phyloP scores from a whole-genome alignment of 30 jellyfish, hydroid and myxozoan species.

The Chrysaora quinquecirrha region DNA sequence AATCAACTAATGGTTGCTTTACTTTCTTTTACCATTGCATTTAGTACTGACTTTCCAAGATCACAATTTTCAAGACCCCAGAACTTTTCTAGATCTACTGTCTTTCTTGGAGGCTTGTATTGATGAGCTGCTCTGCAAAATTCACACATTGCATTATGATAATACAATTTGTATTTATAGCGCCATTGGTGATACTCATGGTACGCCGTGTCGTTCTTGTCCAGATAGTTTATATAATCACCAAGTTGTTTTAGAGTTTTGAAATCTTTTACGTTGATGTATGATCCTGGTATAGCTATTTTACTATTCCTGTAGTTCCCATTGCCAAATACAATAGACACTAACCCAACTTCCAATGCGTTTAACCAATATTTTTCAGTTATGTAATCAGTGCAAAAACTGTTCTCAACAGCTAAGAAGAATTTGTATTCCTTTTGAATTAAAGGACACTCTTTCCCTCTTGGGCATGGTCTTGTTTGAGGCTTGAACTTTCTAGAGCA shows the following conservation, averaged over 20 bases:
- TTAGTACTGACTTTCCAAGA: not conserved
- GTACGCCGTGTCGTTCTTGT: conserved; percentile 75
- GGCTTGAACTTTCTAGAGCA: conserved; percentile 65
- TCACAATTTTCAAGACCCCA: conserved; percentile 68
- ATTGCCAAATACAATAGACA: conserved; percentile 83
- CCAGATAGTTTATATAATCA: no score
- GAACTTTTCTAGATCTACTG: conserved; percentile 53
- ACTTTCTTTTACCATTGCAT: not conserved
- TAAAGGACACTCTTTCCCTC: conserved; percentile 50
- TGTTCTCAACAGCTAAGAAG: conserved; percentile 83
- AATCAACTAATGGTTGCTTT: not conserved
- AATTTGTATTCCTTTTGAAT: conserved; percentile 76
- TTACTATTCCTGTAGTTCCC: conserved; percentile 68
- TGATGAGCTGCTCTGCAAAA: conserved; percentile 76
- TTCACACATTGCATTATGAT: conserved; percentile 55
- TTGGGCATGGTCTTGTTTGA: conserved; percentile 53
- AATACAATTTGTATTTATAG: conserved; percentile 39
- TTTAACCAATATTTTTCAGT: conserved; percentile 87
- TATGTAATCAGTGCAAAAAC: conserved; percentile 83
- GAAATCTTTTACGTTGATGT: conserved; percentile 61
- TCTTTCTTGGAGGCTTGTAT: conserved; percentile 20
- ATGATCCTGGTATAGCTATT: no score
- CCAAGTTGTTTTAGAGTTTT: conserved; percentile 30
- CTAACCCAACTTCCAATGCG: conserved; percentile 66
- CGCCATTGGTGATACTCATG: conserved; percentile 88